Evolutionary conservation across 2,888 invertebrate genomes (phyloP), one percentile per base, ranked within the genome.

Genomic region (Bombylius major): DNA sequence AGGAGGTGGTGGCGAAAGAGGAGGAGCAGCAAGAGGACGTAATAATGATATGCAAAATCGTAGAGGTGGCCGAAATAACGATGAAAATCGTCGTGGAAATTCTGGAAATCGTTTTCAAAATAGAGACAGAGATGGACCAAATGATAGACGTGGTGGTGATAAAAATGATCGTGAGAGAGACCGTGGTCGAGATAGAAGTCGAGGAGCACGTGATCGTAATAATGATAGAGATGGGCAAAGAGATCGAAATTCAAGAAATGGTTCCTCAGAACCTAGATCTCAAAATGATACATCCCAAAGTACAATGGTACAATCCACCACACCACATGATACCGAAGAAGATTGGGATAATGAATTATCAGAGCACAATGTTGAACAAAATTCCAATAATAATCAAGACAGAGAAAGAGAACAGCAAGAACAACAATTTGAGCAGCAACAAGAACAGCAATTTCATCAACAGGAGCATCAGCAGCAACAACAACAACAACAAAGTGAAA

Each of bases 331-430:
- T 50, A 72, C 71, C n/a, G 71, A 74, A 60, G 70, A 70, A 53
- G 70, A 72, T 62, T 70, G 72, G 71, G 70, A 73, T 64, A 64
- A 65, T 11, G 73, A 73, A 56, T 63, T 73, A 49, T 69, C 68
- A 50, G 70, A 72, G 56, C 65, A 66, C 47, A 66, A 64, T 23
- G 39, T 57, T 8, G 32, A 44, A 12, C 36, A 36, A 6, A 36
- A 9, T 36, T 23, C 23, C 23, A 23, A 23, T 23, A 23, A 23
- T 23, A 23, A 23, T 23, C 23, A 36, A 9, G 6, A 36, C 3
- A 4, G 36, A 36, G 9, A 9, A 36, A 4, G 4, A 8, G 11
- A 42, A 5, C 12, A 42, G 11, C 12, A 36, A 4, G 2, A 23
- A 23, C 2, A 23, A 23, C 23, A 23, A 23, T 23, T 23, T 23